Conservation (phyloP, 1,140 invertebrate species). For the Rhopalosiphum maidis region DNA sequence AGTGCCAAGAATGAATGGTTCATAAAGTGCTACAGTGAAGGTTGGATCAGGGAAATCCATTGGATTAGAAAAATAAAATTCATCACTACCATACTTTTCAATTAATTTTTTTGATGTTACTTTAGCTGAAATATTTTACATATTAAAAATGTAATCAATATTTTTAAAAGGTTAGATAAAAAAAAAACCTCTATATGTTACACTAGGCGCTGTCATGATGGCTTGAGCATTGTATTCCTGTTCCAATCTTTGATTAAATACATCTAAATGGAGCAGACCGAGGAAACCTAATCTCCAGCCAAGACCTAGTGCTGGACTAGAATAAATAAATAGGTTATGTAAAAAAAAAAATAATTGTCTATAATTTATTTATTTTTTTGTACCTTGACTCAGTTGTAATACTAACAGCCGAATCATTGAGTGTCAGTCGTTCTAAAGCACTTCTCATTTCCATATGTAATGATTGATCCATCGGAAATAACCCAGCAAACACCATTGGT, state of each 20-base stretch:
- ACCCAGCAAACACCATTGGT: slow-evolving; percentile 93
- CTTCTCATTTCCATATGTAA: slow-evolving; percentile 75
- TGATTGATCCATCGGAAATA: slow-evolving; percentile 91
- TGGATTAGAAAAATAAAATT: slow-evolving; percentile 86
- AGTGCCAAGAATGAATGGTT: slow-evolving; percentile 80
- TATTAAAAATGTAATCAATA: background rate
- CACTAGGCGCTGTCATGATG: slow-evolving; percentile 91
- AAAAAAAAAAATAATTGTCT: background rate
- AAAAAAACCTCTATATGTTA: slow-evolving; percentile 81
- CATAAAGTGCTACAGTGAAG: slow-evolving; percentile 78
- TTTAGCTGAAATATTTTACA: slow-evolving; percentile 67
- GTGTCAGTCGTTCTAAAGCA: slow-evolving; percentile 86
- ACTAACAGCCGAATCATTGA: slow-evolving; percentile 94
- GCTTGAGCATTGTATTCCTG: slow-evolving; percentile 91
- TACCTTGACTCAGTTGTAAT: slow-evolving; percentile 82
- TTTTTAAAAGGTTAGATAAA: background rate
- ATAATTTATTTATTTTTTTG: slow-evolving; percentile 20
- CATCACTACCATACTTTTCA: slow-evolving; percentile 72
- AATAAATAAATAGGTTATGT: slow-evolving; percentile 23
- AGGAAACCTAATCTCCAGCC: slow-evolving; percentile 94
- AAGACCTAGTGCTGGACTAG: slow-evolving; percentile 83
- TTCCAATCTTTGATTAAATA: slow-evolving; percentile 90
- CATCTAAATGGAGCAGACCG: slow-evolving; percentile 94
- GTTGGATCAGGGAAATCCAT: slow-evolving; percentile 74
- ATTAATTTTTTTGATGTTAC: slow-evolving; percentile 72